Evolutionary conservation across 2,113 vertebrate species (phyloP).

Genomic region (Todiramphus saurophagus): DNA sequence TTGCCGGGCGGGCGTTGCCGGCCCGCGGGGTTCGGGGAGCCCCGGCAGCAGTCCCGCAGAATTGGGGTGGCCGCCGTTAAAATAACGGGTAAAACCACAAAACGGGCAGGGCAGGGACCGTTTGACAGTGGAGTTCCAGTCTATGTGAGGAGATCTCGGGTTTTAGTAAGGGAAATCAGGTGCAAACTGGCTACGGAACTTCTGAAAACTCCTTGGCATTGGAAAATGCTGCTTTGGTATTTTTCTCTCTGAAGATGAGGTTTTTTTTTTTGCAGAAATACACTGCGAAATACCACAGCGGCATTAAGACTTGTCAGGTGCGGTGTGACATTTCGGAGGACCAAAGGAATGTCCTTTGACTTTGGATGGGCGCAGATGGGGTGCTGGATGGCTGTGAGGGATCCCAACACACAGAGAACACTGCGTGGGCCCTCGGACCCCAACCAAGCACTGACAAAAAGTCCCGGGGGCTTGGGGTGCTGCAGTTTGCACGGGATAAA

Average conservation of each 20-base stretch:
- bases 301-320: background rate
- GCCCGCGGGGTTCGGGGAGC: background rate
- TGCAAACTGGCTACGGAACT: accelerated
- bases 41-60: background rate
- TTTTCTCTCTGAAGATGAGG: background rate
- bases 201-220: accelerated
- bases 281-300: accelerated
- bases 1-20: background rate
- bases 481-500: background rate
- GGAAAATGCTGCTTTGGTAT: background rate
- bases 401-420: accelerated
- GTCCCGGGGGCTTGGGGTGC: accelerated
- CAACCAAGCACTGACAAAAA: accelerated
- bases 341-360: background rate
- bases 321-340: background rate
- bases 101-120: accelerated
- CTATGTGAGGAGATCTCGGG: background rate
- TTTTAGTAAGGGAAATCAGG: accelerated
- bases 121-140: accelerated
- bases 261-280: background rate
- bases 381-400: accelerated
- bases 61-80: background rate
- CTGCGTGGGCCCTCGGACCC: background rate
- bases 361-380: background rate
- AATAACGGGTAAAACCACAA: accelerated